Conservation (phyloP, 2,888 invertebrate genomes). For the Enoplolaimus lenunculus region DNA sequence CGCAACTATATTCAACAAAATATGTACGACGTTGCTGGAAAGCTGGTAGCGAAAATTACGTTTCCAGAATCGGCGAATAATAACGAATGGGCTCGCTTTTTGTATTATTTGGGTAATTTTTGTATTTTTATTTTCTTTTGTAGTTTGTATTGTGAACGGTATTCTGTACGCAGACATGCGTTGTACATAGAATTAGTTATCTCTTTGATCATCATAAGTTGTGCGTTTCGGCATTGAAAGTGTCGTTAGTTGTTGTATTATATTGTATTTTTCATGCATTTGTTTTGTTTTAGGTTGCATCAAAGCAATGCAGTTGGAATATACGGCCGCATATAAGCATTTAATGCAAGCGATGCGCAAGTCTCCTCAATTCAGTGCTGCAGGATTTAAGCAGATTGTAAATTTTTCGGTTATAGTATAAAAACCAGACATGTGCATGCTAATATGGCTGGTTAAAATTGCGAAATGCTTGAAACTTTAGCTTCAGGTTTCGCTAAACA, state of each 20-base stretch:
- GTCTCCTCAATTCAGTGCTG: slow-evolving; percentile 92
- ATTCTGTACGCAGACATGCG: no score
- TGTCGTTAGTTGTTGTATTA: slow-evolving; percentile 11
- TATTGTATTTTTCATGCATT: slow-evolving; percentile 5
- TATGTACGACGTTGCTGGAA: slow-evolving; percentile 87
- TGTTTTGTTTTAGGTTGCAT: slow-evolving; percentile 61
- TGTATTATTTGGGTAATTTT: slow-evolving; percentile 71
- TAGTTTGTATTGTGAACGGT: no score
- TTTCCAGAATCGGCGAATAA: slow-evolving; percentile 94
- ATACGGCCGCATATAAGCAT: slow-evolving; percentile 91
- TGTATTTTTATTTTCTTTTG: no score
- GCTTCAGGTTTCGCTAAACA: no score
- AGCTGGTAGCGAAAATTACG: slow-evolving; percentile 75
- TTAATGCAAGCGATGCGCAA: slow-evolving; percentile 80
- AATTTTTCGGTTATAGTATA: no score
- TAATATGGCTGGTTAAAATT: no score
- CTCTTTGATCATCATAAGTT: no score
- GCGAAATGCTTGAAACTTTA: no score
- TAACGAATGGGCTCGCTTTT: slow-evolving; percentile 93
- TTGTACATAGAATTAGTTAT: no score
- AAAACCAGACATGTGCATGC: no score
- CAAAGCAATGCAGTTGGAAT: slow-evolving; percentile 84
- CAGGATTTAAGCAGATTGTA: slow-evolving; percentile 93
- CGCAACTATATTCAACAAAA: slow-evolving; percentile 89
- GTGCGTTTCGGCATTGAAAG: not conserved